A percentile compares a stretch with the other conserved stretches of the same genome.
Evolutionary conservation across 2,888 invertebrate species (phyloP).

Genomic region (Oligia fasciuncula): DNA sequence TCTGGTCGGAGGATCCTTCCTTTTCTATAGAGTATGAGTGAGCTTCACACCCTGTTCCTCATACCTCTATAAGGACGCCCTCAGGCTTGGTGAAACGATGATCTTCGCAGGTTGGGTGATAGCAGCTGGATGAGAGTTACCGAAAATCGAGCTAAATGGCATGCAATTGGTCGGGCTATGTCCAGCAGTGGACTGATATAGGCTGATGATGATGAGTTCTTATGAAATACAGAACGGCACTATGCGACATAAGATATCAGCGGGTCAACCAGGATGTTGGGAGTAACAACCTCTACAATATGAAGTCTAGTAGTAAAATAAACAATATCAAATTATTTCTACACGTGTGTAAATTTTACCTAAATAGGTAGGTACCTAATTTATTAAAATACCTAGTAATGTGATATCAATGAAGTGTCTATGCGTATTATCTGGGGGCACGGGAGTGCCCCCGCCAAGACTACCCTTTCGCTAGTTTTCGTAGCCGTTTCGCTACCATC

Average conservation of each 20-base stretch:
- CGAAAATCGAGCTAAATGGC: no score
- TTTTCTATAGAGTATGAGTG: no score
- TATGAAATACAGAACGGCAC: not conserved
- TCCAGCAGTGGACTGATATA: not conserved
- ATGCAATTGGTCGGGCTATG: no score
- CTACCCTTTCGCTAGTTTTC: no score
- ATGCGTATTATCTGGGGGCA: constrained; percentile 16
- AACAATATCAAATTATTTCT: constrained; percentile 18
- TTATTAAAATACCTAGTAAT: constrained; percentile 7
- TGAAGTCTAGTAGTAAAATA: not conserved
- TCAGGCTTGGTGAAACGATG: no score
- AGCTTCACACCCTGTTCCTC: no score
- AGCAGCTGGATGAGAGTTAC: not conserved
- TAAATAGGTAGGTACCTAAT: not conserved
- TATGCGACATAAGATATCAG: not conserved
- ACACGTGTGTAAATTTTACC: constrained; percentile 31
- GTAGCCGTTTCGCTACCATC: no score
- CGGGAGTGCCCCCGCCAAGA: no score
- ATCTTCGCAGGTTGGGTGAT: no score
- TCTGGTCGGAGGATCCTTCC: no score
- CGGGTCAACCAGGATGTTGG: not conserved
- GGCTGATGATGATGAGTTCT: not conserved
- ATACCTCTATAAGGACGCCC: no score
- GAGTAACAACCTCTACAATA: not conserved
- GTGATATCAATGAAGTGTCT: constrained; percentile 26